Conservation (phyloP, 2,797 vertebrate genomes). For the Lepus townsendii region DNA sequence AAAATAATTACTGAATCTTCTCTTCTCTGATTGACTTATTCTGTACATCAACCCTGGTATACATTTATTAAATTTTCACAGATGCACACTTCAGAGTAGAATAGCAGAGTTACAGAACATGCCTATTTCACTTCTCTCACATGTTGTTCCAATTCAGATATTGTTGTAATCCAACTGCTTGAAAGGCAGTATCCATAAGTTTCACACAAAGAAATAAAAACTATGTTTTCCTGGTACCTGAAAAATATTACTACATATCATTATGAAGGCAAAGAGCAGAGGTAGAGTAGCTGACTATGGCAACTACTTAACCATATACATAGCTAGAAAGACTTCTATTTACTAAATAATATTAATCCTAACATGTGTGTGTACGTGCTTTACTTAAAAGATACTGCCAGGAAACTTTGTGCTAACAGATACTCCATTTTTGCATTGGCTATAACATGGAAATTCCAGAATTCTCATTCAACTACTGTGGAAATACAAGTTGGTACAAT, state of each 20-base stretch:
- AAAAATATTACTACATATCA: background rate
- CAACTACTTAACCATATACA: constrained; percentile 11
- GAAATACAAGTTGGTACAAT: background rate
- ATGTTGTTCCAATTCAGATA: background rate
- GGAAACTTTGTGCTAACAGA: background rate
- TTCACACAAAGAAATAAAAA: background rate
- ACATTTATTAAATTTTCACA: too few relatives aligned
- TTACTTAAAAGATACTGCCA: too few relatives aligned
- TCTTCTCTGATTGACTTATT: too few relatives aligned
- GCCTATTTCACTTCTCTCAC: background rate
- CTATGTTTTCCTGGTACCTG: background rate
- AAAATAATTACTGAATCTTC: background rate
- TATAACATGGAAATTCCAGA: background rate
- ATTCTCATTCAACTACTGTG: background rate
- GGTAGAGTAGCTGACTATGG: background rate
- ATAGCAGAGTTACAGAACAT: background rate
- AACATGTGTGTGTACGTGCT: background rate
- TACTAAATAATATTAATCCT: background rate
- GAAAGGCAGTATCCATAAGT: background rate
- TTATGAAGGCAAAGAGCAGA: background rate
- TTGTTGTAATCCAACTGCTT: background rate
- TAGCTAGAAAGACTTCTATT: background rate
- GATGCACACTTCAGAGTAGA: too few relatives aligned
- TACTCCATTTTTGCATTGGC: background rate
- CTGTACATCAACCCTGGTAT: too few relatives aligned